Conservation (phyloP, 2,113 vertebrate species). For the Galbula dea region DNA sequence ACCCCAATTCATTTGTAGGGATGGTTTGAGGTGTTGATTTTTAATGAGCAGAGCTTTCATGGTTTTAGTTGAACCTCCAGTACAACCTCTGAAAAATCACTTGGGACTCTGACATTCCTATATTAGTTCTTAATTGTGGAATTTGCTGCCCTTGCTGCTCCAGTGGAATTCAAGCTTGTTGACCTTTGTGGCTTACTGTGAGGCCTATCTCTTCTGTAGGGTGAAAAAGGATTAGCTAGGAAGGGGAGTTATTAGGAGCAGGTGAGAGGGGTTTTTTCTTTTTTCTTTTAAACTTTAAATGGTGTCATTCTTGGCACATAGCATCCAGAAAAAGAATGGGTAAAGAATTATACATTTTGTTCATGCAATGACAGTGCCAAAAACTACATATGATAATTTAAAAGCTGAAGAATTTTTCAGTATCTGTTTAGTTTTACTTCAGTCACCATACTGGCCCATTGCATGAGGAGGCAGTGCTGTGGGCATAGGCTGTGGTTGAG, state of each 20-base stretch:
- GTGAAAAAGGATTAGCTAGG: neutral
- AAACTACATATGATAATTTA: neutral
- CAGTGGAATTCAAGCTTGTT: constrained; percentile 1
- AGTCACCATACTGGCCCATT: neutral
- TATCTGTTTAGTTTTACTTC: neutral
- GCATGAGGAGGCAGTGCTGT: neutral
- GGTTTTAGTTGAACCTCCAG: neutral
- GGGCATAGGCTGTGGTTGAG: neutral
- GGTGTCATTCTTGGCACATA: neutral
- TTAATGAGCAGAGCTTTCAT: neutral
- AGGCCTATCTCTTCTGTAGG: neutral
- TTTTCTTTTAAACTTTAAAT: neutral
- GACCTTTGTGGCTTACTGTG: neutral
- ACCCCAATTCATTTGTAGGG: neutral
- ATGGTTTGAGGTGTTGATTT: neutral
- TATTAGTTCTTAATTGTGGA: constrained; percentile 13
- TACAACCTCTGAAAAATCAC: neutral
- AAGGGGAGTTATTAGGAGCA: neutral
- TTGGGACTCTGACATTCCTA: neutral
- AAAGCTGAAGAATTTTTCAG: neutral
- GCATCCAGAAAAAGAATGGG: neutral
- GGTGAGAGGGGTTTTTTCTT: neutral
- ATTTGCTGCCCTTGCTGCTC: constrained; percentile 19
- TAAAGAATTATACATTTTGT: neutral
- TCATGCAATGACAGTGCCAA: neutral